phyloP scores from a whole-genome alignment of 1,140 invertebrate genomes.

The Archivesica marissinica region DNA sequence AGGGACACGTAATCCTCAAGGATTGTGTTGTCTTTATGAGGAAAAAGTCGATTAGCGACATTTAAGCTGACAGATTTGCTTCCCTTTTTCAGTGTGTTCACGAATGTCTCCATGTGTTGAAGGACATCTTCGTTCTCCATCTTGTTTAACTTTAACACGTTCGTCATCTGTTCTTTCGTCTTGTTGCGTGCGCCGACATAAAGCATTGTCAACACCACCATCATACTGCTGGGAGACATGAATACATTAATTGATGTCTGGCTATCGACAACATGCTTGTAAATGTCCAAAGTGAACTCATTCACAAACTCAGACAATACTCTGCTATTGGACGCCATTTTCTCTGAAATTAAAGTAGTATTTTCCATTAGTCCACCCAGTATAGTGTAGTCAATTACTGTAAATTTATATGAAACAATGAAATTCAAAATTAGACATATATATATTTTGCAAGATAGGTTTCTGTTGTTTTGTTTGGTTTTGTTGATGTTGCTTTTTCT shows the following conservation, averaged over 20 bases:
- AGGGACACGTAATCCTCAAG: constrained; percentile 13
- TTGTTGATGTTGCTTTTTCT: too few relatives aligned
- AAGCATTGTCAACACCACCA: constrained; percentile 41
- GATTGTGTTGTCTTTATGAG: constrained; percentile 15
- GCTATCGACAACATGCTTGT: not conserved
- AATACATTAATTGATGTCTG: not conserved
- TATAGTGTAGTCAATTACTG: too few relatives aligned
- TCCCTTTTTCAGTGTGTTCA: constrained; percentile 2
- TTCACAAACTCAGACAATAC: constrained; percentile 14
- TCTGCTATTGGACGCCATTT: not conserved
- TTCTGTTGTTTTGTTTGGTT: too few relatives aligned
- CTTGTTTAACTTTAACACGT: constrained; percentile 22
- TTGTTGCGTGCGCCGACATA: constrained; percentile 47
- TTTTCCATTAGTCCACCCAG: too few relatives aligned
- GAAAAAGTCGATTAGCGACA: constrained; percentile 34
- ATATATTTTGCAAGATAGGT: too few relatives aligned
- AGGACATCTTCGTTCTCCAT: constrained; percentile 22
- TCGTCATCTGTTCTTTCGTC: constrained; percentile 50
- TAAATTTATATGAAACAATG: too few relatives aligned
- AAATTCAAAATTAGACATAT: too few relatives aligned
- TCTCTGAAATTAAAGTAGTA: too few relatives aligned
- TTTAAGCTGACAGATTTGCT: constrained; percentile 7
- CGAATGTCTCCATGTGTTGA: not conserved
- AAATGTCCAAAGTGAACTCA: constrained; percentile 25
- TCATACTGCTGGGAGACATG: constrained; percentile 49